Percentiles rank a stretch among this genome's conserved stretches.
Conservation (phyloP, 1,140 invertebrate genomes). For the Camponotus floridanus region DNA sequence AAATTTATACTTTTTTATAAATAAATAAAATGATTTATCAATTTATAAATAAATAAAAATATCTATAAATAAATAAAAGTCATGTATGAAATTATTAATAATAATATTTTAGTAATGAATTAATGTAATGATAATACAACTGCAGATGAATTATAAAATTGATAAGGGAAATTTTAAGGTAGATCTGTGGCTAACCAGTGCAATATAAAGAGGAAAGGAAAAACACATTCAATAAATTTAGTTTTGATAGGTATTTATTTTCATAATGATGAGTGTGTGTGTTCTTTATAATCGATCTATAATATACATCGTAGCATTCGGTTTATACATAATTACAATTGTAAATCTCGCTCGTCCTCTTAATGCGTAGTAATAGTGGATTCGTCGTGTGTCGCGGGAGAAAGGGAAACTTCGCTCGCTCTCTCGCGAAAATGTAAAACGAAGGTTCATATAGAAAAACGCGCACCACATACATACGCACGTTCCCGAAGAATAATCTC, state of each 20-base stretch:
- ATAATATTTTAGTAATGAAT: no score
- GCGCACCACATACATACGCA: neutral
- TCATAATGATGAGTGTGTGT: slow-evolving; percentile 84
- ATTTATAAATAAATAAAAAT: neutral
- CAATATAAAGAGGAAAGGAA: neutral
- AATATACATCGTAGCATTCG: slow-evolving; percentile 87
- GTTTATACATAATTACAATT: slow-evolving; percentile 87
- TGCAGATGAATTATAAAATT: no score
- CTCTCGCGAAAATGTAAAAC: slow-evolving; percentile 75
- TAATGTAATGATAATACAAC: no score
- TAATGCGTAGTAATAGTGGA: slow-evolving; percentile 80
- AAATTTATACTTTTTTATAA: neutral
- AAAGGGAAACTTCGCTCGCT: slow-evolving; percentile 44
- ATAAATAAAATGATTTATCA: neutral
- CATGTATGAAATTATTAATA: neutral
- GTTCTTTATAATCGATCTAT: slow-evolving; percentile 87
- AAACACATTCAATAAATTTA: slow-evolving; percentile 62
- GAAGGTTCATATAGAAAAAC: slow-evolving; percentile 79
- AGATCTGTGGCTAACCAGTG: no score
- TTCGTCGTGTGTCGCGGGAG: slow-evolving; percentile 73
- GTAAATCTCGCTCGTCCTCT: slow-evolving; percentile 82
- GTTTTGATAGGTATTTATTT: slow-evolving; percentile 85
- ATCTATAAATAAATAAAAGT: neutral
- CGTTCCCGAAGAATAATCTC: slow-evolving; percentile 42
- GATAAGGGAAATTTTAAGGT: no score